A percentile compares a stretch with the other conserved stretches of the same genome.
These are phyloP conservation scores for Orius insidiosus DNA, from an alignment of 1,140 invertebrate species.

Conservation along the genomic window DNA sequence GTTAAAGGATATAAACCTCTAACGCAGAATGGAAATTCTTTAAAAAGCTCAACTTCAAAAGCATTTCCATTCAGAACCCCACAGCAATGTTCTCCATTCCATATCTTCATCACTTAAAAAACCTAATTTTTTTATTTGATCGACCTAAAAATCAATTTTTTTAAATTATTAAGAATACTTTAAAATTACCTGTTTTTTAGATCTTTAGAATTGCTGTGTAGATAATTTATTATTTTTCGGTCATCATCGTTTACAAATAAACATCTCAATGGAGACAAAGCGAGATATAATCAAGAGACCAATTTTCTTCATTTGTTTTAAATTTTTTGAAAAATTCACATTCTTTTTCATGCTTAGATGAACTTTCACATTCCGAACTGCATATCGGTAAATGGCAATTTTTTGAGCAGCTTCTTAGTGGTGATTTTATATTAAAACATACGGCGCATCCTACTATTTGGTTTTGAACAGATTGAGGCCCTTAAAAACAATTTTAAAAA, in stretches of 20 bases:
- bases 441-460: slow-evolving; percentile 32
- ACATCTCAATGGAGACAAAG: slow-evolving; percentile 2
- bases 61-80: slow-evolving; percentile 53
- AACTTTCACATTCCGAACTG: slow-evolving; percentile 34
- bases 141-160: too few species aligned
- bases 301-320: slow-evolving; percentile 31
- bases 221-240: neutral
- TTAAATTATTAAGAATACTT: too few species aligned
- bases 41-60: slow-evolving; percentile 34
- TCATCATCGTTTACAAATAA: neutral
- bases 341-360: slow-evolving; percentile 33
- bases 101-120: slow-evolving; percentile 28
- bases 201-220: neutral
- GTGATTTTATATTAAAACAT: slow-evolving; percentile 32
- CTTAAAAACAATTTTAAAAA: slow-evolving; percentile 1
- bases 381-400: slow-evolving; percentile 39
- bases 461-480: slow-evolving; percentile 30
- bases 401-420: slow-evolving; percentile 27
- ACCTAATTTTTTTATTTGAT: too few species aligned
- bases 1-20: slow-evolving; percentile 54
- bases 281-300: slow-evolving; percentile 13
- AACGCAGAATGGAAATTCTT: slow-evolving; percentile 25
- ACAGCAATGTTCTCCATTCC: slow-evolving; percentile 35
- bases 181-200: too few species aligned
- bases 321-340: slow-evolving; percentile 33